A percentile compares a stretch with the other conserved stretches of the same genome.
Conservation (phyloP, 2,888 invertebrate genomes). For the Leptopilina myrica region DNA sequence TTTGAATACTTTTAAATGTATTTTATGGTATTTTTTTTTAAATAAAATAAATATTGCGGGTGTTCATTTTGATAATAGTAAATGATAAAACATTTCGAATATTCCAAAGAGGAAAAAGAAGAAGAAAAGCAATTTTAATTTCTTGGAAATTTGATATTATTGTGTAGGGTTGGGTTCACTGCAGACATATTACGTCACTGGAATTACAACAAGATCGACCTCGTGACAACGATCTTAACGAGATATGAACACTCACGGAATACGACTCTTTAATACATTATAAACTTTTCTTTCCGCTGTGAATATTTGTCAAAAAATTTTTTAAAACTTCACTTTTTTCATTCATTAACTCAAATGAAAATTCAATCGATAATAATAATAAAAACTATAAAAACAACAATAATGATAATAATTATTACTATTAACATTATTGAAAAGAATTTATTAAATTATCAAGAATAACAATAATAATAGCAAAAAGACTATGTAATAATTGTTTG, state of each 20-base stretch:
- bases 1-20: no score
- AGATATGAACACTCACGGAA: neutral
- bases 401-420: no score
- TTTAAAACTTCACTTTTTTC: neutral
- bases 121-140: neutral
- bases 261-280: neutral
- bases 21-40: no score
- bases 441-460: no score
- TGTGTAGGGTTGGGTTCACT: neutral
- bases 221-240: conserved; percentile 20
- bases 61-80: neutral
- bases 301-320: neutral
- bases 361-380: neutral
- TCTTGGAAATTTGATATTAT: neutral
- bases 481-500: neutral
- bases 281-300: neutral
- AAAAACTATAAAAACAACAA: no score
- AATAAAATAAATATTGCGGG: no score
- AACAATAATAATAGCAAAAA: no score
- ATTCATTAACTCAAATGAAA: neutral
- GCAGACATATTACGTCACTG: conserved; percentile 18
- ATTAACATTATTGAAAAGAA: no score
- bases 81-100: neutral
- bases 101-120: neutral
- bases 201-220: conserved; percentile 19